Evolutionary conservation across 2,888 invertebrate species (phyloP).

Genomic region (Blomia tropicalis): DNA sequence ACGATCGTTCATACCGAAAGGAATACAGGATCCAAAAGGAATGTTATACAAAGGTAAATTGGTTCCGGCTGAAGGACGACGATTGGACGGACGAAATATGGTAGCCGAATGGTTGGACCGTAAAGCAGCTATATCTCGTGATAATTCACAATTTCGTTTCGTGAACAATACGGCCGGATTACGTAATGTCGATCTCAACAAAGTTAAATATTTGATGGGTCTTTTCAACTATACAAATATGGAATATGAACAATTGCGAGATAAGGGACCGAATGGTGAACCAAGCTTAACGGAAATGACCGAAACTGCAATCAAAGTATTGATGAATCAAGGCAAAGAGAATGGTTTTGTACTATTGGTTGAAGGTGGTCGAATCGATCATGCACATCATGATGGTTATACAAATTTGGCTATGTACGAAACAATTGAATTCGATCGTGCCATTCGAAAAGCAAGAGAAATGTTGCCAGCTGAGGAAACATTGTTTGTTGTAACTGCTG

Average conservation of each 20-base stretch:
- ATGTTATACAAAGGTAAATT: slow-evolving; percentile 24
- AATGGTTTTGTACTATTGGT: slow-evolving; percentile 61
- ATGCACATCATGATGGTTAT: slow-evolving; percentile 56
- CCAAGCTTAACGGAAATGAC: slow-evolving; percentile 69
- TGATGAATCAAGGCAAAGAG: slow-evolving; percentile 40
- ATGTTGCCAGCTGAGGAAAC: slow-evolving; percentile 49
- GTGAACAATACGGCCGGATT: slow-evolving; percentile 19
- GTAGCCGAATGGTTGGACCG: slow-evolving; percentile 46
- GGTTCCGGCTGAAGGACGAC: slow-evolving; percentile 35
- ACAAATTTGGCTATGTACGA: slow-evolving; percentile 57
- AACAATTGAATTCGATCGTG: slow-evolving; percentile 56
- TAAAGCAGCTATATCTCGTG: slow-evolving; percentile 33
- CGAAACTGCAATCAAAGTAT: slow-evolving; percentile 51
- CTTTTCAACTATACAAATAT: slow-evolving; percentile 30
- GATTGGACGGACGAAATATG: slow-evolving; percentile 49
- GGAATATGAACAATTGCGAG: slow-evolving; percentile 29
- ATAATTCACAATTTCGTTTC: slow-evolving; percentile 30
- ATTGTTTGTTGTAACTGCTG: slow-evolving; percentile 57
- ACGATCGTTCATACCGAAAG: slow-evolving; percentile 46
- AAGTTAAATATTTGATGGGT: slow-evolving; percentile 41
- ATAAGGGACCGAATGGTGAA: slow-evolving; percentile 41
- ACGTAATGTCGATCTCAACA: slow-evolving; percentile 18
- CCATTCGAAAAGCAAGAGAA: slow-evolving; percentile 46
- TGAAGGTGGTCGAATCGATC: slow-evolving; percentile 59
- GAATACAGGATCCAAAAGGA: slow-evolving; percentile 41